Base-by-base conservation (phyloP, 2,888 invertebrate species). In the Drosophila borborema region DNA sequence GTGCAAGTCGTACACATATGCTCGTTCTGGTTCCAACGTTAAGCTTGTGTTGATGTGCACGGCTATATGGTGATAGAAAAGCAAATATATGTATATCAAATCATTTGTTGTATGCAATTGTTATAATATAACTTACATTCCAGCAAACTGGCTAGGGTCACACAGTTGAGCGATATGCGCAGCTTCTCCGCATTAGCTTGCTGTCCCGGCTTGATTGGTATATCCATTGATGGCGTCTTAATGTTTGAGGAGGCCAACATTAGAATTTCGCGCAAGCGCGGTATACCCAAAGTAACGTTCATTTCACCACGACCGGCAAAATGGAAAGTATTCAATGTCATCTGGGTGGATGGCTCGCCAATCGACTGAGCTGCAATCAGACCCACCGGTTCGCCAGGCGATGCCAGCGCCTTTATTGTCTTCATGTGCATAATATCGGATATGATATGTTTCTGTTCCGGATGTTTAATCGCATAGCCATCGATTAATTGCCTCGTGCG, bases 211-310 rank as follows among this genome's bases (percentile, higher is more conserved):
- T 94, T 93, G 77, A 99, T 97, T 0, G 99, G 99, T 79, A 99
- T 96, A 89, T 98, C 98, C 97, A 99, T 98, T 60, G 96, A 97
- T 0, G 99, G 99, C 0, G 99, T 99, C 93, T 98, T 98, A 14
- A 99, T 97, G 72, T 96, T 96, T n/a, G 95, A 95, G 1, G 98
- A 97, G 0, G 99, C 99, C 89, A 96, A 96, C 99, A 99, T 99
- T 0, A 99, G 94, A 83, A 99, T 98, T 95, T 99, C 99, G 83
- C 99, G 94, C 7, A 99, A 94, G 83, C 99, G 96, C 0, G 99
- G 99, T 86, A 99, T 99, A 94, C 99, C 99, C n/a, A 99, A 94
- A 0, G 99, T 99, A 0, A 99, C 99, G 94, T 99, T 99, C 99
- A 99, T 99, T 94, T 99, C 99, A 94, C 99, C 99, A 94, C 99